Evolutionary conservation across 1,140 invertebrate genomes (phyloP).

Genomic region (Holotrichia oblita): DNA sequence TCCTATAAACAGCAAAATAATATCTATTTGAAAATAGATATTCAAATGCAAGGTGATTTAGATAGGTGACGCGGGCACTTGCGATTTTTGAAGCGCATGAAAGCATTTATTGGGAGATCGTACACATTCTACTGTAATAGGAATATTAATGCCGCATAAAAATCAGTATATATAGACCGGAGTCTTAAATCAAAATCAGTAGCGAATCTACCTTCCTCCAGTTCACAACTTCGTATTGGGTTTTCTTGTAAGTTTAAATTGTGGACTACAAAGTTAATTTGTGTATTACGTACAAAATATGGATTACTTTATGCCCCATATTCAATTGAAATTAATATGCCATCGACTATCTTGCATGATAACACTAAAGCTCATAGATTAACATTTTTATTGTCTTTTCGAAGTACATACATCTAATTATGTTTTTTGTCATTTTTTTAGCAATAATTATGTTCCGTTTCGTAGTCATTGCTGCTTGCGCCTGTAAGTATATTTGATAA

Average conservation of each 20-base stretch:
- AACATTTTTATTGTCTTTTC: no score
- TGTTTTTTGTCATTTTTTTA: slow-evolving; percentile 8
- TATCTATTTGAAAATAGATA: background rate
- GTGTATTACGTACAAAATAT: background rate
- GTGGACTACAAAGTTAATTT: background rate
- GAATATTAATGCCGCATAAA: slow-evolving; percentile 21
- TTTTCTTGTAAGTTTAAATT: slow-evolving; percentile 11
- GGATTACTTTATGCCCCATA: background rate
- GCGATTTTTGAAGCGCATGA: background rate
- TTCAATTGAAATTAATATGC: background rate
- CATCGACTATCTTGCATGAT: background rate
- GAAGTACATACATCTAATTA: background rate
- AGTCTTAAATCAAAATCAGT: slow-evolving; percentile 32
- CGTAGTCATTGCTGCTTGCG: slow-evolving; percentile 36
- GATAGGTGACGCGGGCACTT: background rate
- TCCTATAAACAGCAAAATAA: no score
- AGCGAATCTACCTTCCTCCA: slow-evolving; percentile 19
- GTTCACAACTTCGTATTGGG: background rate
- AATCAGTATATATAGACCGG: slow-evolving; percentile 22
- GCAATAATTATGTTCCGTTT: slow-evolving; percentile 22
- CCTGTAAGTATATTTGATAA: slow-evolving; percentile 35
- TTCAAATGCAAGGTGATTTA: background rate
- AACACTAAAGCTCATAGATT: no score
- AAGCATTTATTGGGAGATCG: background rate
- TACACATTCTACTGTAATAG: slow-evolving; percentile 24